Base-by-base conservation (phyloP, 2,113 vertebrate genomes). In the Tamias sibiricus region DNA sequence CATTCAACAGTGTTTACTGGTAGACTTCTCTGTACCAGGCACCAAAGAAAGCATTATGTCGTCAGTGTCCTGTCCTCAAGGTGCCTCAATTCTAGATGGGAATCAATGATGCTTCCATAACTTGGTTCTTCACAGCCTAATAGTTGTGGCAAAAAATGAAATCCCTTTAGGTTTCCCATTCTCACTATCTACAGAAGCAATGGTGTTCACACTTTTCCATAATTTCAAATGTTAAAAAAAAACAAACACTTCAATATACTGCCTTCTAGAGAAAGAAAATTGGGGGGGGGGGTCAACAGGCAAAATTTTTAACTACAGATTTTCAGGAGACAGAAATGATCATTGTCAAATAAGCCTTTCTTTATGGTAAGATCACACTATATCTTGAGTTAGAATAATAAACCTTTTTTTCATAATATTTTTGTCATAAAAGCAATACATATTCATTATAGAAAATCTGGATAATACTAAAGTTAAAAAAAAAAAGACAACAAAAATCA, bases 241-340 rank as follows among this genome's bases (percentile, higher is more conserved):
- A 40, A 32, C 13, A 49, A 49, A 49, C 37, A 81, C 66, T 76
- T 92, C 88, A 85, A 81, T n/a, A 44, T 22, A 22, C 6, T 74
- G 44, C 72, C 59, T 85, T 96, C 95, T 44, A 49, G 54, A 84
- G 26, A 76, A 8, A 86, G 16, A 37, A 19, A 80, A 87, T 57
- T 69, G 28, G 49, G 32, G 2, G 64, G 28, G 22, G 24, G 19
- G 2, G 4, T 32, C 16, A 79, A 30, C 1, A 76, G 8, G 42
- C 3, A 89, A 47, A 69, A 64, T 85, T 88, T 82, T 76, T 28
- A 82, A 59, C 3, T 47, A 66, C 4, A 28, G 40, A 37, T 37
- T 47, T 91, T 57, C n/a, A 94, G 59, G 96, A 90, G 80, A 75
- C 37, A 85, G 62, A 94, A 64, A 62, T 44, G 40, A 75, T 52